Base-by-base conservation (phyloP, 2,888 invertebrate species). In the Ariolimax columbianus region DNA sequence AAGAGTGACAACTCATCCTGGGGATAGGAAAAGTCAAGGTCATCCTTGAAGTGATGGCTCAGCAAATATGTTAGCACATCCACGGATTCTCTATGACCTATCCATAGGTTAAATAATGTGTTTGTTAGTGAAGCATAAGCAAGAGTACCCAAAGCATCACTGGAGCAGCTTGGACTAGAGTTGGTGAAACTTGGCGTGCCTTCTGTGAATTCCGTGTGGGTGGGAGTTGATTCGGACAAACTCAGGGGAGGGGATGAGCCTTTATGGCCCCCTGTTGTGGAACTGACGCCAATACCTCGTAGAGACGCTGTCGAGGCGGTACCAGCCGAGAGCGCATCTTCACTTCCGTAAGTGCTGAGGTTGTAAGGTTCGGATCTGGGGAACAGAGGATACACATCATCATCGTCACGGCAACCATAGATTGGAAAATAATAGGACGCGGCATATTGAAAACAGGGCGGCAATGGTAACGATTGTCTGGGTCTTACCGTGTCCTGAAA, bases 131-230 rank as follows among this genome's bases (percentile, higher is more conserved):
- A 26, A 66, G 30, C 30, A 38, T 38, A 23, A 75, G 38, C n/a
- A 17, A 43, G 33, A 72, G 72, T 82, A 92, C 91, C 92, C 89
- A 92, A 87, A 68, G 89, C 89, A 88, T 93, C 93, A 90, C 93
- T 93, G 89, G 91, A 93, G 89, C 92, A 92, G 91, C 95, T 95
- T 83, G 98, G 97, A 95, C 98, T 98, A 92, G 98, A 98, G 94
- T 98, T 98, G 66, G 98, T 98, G 95, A 98, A 98, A 94, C 98
- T 98, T 86, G 98, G 98, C 90, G 98, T 98, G 92, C 98, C 98
- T 95, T 94, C 94, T 14, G 93, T 93, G 87, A 89, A 91, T 43
- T 98, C 98, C 75, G 98, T 98, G 97, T 98, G 98, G 72, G 98
- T 98, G n/a, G 98, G 98, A 59, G 98, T 98, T 3, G 94, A 94